Evolutionary conservation across 2,888 invertebrate species (phyloP), one percentile per base, ranked within the genome.

Genomic region (Metacarcinus magister): DNA sequence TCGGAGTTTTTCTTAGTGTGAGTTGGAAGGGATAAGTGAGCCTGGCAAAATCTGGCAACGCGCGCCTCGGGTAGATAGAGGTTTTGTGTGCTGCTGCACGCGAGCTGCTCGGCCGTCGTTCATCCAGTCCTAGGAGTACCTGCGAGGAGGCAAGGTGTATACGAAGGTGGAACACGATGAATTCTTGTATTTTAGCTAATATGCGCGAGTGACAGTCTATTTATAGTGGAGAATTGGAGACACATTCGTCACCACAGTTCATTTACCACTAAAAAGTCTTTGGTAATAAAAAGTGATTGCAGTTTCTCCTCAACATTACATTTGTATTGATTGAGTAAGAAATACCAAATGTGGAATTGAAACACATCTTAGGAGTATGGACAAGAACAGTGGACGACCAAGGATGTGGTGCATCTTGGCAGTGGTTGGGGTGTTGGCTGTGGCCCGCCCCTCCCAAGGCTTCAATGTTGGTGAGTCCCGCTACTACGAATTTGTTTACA

Each of bases 401-500:
- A 82, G 23, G 75, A 82, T 82, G 75, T 82, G 75, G 75, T 32
- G 75, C 28, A 28, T 82, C 8, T n/a, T 28, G 32, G 75, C 32
- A 28, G n/a, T 28, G n/a, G 75, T 28, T 0, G 32, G 5, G 75
- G 28, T 82, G 28, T 10, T 82, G 75, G 75, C 75, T n/a, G n/a
- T 28, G 75, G 32, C 75, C 32, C n/a, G 28, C 28, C 75, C 75
- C 28, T 82, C n/a, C 75, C 75, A 82, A 82, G 75, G 75, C n/a
- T 82, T 82, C 75, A 28, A 28, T 82, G 75, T 82, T 7, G 75
- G 75, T 82, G 28, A 82, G 75, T 82, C 75, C 75, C 75, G 75
- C 75, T 82, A 82, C 28, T 82, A 28, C 28, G 75, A 82, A 82
- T 28, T 82, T 28, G 28, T 82, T 28, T n/a, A n/a, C 7, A 8